phyloP scores from a whole-genome alignment of 2,797 vertebrate species.

The Melanogrammus aeglefinus region DNA sequence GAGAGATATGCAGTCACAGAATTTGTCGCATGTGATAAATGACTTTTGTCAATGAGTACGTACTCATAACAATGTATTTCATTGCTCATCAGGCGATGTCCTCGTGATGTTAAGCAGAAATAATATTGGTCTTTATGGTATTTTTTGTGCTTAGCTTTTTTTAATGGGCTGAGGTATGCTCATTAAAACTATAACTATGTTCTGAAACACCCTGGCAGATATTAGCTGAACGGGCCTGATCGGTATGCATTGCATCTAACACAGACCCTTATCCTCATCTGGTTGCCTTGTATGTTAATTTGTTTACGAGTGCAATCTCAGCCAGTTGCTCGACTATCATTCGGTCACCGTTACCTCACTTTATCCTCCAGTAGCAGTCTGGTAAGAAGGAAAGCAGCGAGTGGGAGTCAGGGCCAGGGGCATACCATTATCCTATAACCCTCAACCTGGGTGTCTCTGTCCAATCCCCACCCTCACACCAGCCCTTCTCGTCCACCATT shows the following conservation, averaged over 20 bases:
- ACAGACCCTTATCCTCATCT: neutral
- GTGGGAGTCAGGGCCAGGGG: neutral
- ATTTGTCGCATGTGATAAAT: constrained; percentile 13
- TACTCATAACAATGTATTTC: constrained; percentile 40
- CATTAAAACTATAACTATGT: neutral
- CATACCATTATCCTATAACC: neutral
- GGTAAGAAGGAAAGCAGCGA: neutral
- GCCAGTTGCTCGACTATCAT: neutral
- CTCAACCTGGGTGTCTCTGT: neutral
- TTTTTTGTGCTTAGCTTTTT: neutral
- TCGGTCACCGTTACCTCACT: neutral
- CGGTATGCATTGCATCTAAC: neutral
- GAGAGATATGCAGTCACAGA: neutral
- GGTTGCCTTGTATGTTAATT: neutral
- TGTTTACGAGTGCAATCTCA: neutral
- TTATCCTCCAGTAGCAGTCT: neutral
- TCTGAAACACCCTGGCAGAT: neutral
- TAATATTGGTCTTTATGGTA: neutral
- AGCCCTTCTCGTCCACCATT: constrained; percentile 14
- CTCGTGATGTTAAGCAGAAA: neutral
- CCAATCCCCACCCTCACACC: neutral
- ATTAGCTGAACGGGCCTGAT: neutral
- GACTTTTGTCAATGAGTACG: constrained; percentile 28
- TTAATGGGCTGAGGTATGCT: neutral
- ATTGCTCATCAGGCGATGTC: constrained; percentile 18